Evolutionary conservation across 2,888 invertebrate species (phyloP).

Genomic region (Fragum fragum): DNA sequence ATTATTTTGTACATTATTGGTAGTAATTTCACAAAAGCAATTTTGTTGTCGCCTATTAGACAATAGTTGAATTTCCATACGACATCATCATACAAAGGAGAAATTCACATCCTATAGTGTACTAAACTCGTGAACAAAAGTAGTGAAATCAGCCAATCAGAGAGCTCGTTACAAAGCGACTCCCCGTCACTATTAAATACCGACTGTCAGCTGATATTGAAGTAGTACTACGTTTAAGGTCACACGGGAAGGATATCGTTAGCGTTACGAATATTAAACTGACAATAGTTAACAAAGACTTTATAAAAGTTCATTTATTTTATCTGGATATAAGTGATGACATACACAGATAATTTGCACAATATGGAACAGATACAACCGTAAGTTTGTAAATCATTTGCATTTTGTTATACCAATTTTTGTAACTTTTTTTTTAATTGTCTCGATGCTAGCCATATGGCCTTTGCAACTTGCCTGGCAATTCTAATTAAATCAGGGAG

Average conservation of each 20-base stretch:
- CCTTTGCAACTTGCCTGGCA: not conserved
- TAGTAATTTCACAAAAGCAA: no score
- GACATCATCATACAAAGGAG: not conserved
- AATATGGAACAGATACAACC: slow-evolving; percentile 47
- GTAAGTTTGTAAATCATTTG: slow-evolving; percentile 45
- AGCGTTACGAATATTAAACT: not conserved
- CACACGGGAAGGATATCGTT: not conserved
- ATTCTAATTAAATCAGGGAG: no score
- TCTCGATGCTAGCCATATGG: not conserved
- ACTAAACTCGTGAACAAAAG: slow-evolving; percentile 24
- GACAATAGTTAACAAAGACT: not conserved
- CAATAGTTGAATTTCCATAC: no score
- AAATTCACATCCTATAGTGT: not conserved
- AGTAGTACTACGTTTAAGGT: slow-evolving; percentile 26
- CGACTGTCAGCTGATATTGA: slow-evolving; percentile 11
- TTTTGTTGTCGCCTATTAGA: no score
- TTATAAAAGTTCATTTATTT: not conserved
- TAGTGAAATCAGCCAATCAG: slow-evolving; percentile 12
- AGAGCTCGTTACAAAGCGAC: not conserved
- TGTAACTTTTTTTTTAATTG: not conserved
- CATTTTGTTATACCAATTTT: not conserved
- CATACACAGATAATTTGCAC: slow-evolving; percentile 47
- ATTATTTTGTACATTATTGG: no score
- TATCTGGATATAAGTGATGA: slow-evolving; percentile 44
- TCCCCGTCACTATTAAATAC: slow-evolving; percentile 2